A percentile compares a stretch with the other conserved stretches of the same genome.
phyloP scores from a whole-genome alignment of 2,888 invertebrate species.

The Fragum whitleyi region DNA sequence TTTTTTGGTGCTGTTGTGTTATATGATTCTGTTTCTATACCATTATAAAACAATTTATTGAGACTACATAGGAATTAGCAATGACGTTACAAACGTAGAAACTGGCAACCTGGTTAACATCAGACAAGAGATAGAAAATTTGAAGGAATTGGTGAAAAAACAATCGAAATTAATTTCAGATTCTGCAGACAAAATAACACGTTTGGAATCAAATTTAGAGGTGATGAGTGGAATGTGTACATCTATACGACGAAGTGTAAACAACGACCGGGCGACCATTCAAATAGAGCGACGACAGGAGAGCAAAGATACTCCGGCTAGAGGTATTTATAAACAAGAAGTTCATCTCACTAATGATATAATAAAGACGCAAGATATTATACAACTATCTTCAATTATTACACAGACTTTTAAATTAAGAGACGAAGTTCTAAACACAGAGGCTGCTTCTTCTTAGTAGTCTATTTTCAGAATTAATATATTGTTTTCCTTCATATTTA shows the following conservation, averaged over 20 bases:
- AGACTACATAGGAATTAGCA: too few species aligned
- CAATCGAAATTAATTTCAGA: neutral
- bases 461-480: too few species aligned
- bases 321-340: neutral
- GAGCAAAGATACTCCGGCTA: neutral
- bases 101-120: neutral
- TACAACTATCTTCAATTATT: too few species aligned
- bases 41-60: too few species aligned
- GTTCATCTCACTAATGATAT: neutral
- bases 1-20: too few species aligned
- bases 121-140: neutral
- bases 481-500: too few species aligned
- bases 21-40: too few species aligned
- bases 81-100: too few species aligned
- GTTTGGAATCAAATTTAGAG: neutral
- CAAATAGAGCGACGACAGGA: neutral
- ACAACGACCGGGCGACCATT: neutral
- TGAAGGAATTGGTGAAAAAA: neutral
- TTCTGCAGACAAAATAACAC: neutral
- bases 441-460: too few species aligned
- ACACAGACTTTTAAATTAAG: too few species aligned
- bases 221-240: neutral
- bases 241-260: too few species aligned
- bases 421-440: too few species aligned
- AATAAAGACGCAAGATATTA: neutral